Evolutionary conservation across 2,797 vertebrate species (phyloP).

Genomic region (Pagetopsis macropterus): DNA sequence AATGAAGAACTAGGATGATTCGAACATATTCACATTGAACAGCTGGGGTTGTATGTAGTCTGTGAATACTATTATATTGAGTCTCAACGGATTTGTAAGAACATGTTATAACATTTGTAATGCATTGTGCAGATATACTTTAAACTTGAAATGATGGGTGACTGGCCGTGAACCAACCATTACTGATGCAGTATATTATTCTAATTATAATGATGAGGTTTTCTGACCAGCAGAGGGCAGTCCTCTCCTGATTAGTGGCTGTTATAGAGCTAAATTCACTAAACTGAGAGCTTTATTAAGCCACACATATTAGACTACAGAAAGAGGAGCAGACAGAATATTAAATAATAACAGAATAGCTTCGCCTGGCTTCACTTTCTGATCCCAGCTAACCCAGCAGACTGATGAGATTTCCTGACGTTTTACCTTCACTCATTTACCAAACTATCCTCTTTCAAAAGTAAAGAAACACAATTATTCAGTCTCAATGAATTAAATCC

Average conservation of each 20-base stretch:
- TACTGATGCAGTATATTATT: neutral
- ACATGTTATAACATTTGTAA: neutral
- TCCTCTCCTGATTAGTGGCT: slow-evolving; percentile 11
- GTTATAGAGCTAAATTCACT: neutral
- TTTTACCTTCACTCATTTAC: slow-evolving; percentile 18
- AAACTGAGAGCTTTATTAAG: slow-evolving; percentile 11
- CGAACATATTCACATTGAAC: too few relatives aligned
- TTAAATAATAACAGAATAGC: neutral
- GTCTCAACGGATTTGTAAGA: too few relatives aligned
- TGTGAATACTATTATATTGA: too few relatives aligned
- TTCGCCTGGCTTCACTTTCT: neutral
- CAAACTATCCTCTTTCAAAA: slow-evolving; percentile 17
- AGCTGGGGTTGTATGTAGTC: too few relatives aligned
- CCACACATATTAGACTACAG: neutral
- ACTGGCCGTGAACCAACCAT: neutral
- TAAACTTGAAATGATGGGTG: neutral
- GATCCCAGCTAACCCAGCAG: slow-evolving; percentile 43
- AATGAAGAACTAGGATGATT: too few relatives aligned
- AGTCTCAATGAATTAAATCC: neutral
- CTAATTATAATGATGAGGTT: neutral
- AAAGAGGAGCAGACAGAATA: neutral
- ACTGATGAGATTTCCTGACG: slow-evolving; percentile 51
- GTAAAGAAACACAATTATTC: neutral
- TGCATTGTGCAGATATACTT: neutral
- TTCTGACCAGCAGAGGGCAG: slow-evolving; percentile 55